phyloP scores from a whole-genome alignment of 2,113 vertebrate species.

The Manacus vitellinus region DNA sequence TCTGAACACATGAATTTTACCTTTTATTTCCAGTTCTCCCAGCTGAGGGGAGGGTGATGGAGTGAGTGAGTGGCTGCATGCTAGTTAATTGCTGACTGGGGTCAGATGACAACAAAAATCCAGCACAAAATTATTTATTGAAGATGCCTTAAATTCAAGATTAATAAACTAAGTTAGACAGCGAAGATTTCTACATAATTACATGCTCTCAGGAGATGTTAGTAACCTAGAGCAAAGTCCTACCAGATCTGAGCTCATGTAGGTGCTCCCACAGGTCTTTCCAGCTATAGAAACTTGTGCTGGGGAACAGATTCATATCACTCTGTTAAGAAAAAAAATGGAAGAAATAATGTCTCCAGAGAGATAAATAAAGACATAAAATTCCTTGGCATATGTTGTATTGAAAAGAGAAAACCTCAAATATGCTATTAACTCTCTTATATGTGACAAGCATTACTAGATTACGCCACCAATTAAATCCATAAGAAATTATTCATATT shows the following conservation, averaged over 20 bases:
- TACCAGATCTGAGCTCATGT: neutral
- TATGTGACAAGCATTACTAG: neutral
- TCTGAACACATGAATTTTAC: neutral
- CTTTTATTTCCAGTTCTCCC: neutral
- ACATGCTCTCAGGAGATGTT: neutral
- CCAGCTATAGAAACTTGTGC: neutral
- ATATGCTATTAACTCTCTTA: neutral
- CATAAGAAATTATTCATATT: neutral
- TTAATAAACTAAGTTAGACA: neutral
- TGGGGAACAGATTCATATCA: accelerated
- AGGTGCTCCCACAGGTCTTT: neutral
- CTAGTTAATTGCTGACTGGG: neutral
- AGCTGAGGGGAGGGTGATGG: neutral
- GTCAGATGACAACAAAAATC: neutral
- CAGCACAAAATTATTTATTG: neutral
- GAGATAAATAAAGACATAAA: neutral
- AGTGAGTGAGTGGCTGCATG: neutral
- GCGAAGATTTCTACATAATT: neutral
- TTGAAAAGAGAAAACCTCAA: neutral
- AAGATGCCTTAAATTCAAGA: neutral
- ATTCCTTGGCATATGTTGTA: neutral
- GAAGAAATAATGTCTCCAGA: neutral
- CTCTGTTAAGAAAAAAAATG: neutral
- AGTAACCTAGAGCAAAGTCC: neutral
- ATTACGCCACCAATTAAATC: neutral